Evolutionary conservation across 2,113 vertebrate genomes (phyloP), one percentile per base, ranked within the genome.

Genomic region (Pavo muticus): DNA sequence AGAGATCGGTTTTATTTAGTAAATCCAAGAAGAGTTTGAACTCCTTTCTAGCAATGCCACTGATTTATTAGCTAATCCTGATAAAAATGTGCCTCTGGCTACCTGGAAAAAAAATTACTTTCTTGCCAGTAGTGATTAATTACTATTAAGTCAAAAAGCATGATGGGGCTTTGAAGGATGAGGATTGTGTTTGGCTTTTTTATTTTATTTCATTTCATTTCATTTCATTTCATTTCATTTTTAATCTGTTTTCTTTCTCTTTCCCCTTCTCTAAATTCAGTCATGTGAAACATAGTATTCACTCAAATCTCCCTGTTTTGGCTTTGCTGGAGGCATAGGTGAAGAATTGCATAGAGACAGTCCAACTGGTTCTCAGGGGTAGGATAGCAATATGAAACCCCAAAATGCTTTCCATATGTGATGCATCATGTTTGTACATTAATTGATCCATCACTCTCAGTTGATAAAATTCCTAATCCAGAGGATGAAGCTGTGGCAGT

Each of bases 21-120:
- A 94, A 96, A 95, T 93, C 94, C 39, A 47, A 96, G 95, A 97
- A 97, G 97, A 97, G 95, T 97, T 98, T 96, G 88, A 97, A 98
- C 97, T 97, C 92, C 92, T 97, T 97, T 91, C 94, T 94, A 92
- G 88, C 60, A 87, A 97, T 96, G 96, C 85, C 64, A 81, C 84
- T 98, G 97, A 98, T 98, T 97, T 98, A 98, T 98, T 98, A 98
- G 97, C 96, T 97, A 97, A 98, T 97, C 97, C 95, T 97, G 93
- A 97, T 97, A 97, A 97, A 97, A 98, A 97, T 97, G 97, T 98
- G 97, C 97, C 97, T 97, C 96, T 77, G 89, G 97, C 97, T 97
- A 98, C 96, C 95, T 95, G 95, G 75, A 97, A 97, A 97, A 56
- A 96, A 96, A 94, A 96, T 95, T 90, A 97, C 97, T 97, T 91